A percentile compares a stretch with the other conserved stretches of the same genome.
phyloP scores from a whole-genome alignment of 2,113 vertebrate species.

The Scolopax mira region DNA sequence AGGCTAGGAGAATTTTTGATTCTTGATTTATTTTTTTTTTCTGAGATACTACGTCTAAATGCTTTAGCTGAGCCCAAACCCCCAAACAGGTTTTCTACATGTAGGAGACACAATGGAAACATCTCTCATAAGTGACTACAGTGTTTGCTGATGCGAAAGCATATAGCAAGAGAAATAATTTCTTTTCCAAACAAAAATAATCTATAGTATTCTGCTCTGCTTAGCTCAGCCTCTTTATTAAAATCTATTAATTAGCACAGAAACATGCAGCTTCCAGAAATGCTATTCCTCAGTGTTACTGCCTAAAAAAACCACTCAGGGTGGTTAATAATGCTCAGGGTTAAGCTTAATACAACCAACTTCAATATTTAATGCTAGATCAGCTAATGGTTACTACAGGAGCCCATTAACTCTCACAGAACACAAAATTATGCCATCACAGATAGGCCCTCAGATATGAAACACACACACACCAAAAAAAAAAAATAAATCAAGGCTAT shows the following conservation, averaged over 20 bases:
- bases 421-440: background rate
- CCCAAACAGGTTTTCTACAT: background rate
- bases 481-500: background rate
- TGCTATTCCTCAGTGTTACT: background rate
- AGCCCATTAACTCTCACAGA: background rate
- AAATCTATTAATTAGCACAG: background rate
- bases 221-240: background rate
- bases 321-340: too few species aligned
- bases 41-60: background rate
- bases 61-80: background rate
- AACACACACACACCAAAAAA: too few species aligned
- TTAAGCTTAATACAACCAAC: background rate
- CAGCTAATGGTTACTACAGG: background rate
- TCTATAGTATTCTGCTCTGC: background rate
- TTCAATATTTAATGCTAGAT: background rate
- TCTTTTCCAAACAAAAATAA: background rate
- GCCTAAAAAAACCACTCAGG: background rate
- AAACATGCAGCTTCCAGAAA: background rate
- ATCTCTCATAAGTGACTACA: background rate
- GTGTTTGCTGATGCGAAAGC: background rate
- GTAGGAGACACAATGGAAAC: background rate
- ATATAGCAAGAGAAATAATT: background rate
- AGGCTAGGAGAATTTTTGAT: background rate
- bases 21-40: background rate
- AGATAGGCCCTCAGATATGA: background rate